Evolutionary conservation across 2,797 vertebrate species (phyloP).

Genomic region (Coranthus polyacanthus): DNA sequence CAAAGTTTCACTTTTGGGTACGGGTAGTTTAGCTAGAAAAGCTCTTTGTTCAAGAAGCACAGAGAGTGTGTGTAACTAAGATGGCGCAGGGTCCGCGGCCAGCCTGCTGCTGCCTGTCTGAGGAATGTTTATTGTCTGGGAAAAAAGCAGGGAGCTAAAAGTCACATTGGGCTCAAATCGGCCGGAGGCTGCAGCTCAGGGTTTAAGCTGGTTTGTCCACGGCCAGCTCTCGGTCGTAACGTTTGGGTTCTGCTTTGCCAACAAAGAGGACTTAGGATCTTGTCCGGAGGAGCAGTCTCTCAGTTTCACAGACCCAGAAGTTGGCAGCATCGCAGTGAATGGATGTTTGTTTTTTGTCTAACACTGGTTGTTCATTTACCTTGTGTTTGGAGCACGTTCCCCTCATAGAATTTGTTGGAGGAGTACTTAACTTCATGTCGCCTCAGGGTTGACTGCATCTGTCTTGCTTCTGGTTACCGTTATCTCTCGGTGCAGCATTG

Average conservation of each 20-base stretch:
- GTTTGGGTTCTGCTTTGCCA: constrained; percentile 24
- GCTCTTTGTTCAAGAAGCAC: constrained; percentile 85
- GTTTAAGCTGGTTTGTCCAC: not conserved
- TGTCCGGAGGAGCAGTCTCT: too few species aligned
- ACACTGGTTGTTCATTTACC: constrained; percentile 44
- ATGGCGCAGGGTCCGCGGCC: constrained; percentile 87
- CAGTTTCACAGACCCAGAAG: constrained; percentile 56
- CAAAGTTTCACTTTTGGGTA: constrained; percentile 12
- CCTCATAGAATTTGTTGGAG: too few species aligned
- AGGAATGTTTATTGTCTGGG: constrained; percentile 81
- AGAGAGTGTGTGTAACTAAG: constrained; percentile 82
- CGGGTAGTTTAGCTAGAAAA: constrained; percentile 33
- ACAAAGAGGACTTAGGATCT: constrained; percentile 23
- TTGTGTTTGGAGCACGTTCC: too few species aligned
- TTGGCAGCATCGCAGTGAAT: constrained; percentile 55
- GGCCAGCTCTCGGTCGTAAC: not conserved
- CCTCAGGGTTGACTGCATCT: too few species aligned
- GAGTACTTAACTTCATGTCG: too few species aligned
- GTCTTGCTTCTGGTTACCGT: too few species aligned
- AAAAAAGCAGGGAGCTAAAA: constrained; percentile 38
- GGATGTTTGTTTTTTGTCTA: constrained; percentile 46
- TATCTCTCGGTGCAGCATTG: too few species aligned
- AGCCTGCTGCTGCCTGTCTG: constrained; percentile 76
- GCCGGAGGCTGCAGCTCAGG: constrained; percentile 8
- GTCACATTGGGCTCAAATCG: constrained; percentile 43